Evolutionary conservation across 2,113 vertebrate species (phyloP).

Genomic region (Poicephalus meyeri): DNA sequence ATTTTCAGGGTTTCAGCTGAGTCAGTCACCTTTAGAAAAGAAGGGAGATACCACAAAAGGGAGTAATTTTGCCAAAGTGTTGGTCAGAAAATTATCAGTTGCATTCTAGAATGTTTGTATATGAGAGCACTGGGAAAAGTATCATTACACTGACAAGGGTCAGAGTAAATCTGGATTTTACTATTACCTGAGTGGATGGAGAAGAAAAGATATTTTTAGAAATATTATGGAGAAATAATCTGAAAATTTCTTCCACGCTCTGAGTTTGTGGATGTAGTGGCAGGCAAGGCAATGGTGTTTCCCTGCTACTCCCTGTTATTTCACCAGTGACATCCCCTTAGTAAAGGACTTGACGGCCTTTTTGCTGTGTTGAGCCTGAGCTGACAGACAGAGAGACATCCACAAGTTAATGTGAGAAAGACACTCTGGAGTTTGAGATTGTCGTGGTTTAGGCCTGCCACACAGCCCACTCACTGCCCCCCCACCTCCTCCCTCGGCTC

Average conservation of each 20-base stretch:
- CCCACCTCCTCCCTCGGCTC: too few relatives aligned
- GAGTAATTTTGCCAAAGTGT: background rate
- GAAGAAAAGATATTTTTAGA: background rate
- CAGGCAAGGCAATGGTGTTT: background rate
- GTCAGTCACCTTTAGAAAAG: background rate
- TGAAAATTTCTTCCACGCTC: background rate
- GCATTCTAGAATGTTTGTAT: background rate
- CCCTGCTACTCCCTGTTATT: background rate
- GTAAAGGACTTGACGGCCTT: background rate
- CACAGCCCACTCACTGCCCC: too few relatives aligned
- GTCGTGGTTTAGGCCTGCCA: too few relatives aligned
- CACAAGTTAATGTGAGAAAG: background rate
- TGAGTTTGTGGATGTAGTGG: background rate
- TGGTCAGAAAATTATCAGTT: background rate
- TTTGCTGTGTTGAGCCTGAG: background rate
- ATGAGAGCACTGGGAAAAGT: background rate
- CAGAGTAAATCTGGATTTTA: background rate
- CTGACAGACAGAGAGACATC: background rate
- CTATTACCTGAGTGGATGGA: background rate
- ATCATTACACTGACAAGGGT: background rate
- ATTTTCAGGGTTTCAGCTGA: background rate
- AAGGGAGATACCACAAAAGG: background rate
- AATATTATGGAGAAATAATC: background rate
- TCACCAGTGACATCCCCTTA: background rate
- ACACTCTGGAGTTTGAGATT: background rate